Evolutionary conservation across 2,113 vertebrate species (phyloP).

Genomic region (Sturnus vulgaris): DNA sequence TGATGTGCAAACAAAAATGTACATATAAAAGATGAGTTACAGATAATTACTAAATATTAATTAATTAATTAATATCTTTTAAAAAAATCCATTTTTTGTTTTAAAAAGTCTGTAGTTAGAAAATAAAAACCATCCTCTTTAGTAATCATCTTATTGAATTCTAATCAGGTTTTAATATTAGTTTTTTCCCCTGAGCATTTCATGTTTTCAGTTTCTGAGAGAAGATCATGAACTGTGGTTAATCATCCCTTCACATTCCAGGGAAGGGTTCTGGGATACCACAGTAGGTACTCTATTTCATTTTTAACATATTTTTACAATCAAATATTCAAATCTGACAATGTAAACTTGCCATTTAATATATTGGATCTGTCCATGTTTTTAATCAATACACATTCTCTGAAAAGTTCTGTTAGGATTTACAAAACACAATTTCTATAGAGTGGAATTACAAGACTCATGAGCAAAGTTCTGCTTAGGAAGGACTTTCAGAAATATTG

Average conservation of each 20-base stretch:
- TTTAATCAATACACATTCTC: background rate
- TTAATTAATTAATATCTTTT: background rate
- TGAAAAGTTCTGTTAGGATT: background rate
- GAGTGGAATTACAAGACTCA: background rate
- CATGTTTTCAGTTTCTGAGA: background rate
- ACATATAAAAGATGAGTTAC: background rate
- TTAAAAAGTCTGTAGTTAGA: background rate
- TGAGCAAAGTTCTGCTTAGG: background rate
- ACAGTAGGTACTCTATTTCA: background rate
- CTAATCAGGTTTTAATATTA: background rate
- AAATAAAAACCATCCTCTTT: background rate
- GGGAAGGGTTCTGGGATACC: background rate
- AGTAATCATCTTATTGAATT: background rate
- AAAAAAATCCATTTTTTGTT: background rate
- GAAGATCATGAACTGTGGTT: background rate
- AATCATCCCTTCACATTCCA: background rate
- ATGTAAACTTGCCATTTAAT: background rate
- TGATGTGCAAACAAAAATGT: background rate
- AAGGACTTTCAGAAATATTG: background rate
- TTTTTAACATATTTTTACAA: background rate
- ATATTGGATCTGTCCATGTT: background rate
- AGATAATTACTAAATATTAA: background rate
- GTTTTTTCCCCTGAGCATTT: background rate
- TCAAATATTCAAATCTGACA: background rate
- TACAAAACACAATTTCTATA: background rate